Evolutionary conservation across 2,888 invertebrate genomes (phyloP), one percentile per base, ranked within the genome.

Genomic region (Cataglyphis cursor): DNA sequence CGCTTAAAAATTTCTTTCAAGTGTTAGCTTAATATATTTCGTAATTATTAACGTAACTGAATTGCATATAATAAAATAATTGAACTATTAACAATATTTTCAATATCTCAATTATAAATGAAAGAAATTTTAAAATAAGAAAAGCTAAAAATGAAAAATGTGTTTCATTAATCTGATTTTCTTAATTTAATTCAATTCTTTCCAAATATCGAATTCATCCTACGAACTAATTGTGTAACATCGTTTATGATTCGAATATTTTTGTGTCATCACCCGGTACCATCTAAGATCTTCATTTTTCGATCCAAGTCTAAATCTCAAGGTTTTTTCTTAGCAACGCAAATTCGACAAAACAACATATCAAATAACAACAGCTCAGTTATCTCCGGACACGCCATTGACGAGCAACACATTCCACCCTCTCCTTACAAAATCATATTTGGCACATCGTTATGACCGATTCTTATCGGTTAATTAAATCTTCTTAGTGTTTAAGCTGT

Each of bases 391-490:
- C 78, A 70, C 70, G 72, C 59, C 72, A 72, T 80, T 44, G 78
- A 72, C 59, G 59, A 70, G 24, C 59, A 64, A 44, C 70, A 70
- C 59, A 31, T 78, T 70, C 31, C 35, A 66, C 59, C 28, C 70
- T 80, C 72, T 72, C 72, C 41, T 31, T 24, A 41, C n/a, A 72
- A 59, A 80, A 80, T 80, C 9, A 59, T 72, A 80, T 80, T 80
- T 44, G 78, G 78, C 78, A 70, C 3, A 12, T 18, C 21, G 31
- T 44, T 59, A 59, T 12, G 24, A 80, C 78, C 78, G 78, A 80
- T 80, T 68, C 31, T 54, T 44, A 80, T 80, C 78, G 78, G 78
- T 80, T 80, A 70, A 51, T 80, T 70, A 80, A 80, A 80, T 80
- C 78, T 80, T 80, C 31, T 70, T 59, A 41, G 78, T 80, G 51